Base-by-base conservation (phyloP, 2,888 invertebrate species). In the Polyommatus iphigenia region DNA sequence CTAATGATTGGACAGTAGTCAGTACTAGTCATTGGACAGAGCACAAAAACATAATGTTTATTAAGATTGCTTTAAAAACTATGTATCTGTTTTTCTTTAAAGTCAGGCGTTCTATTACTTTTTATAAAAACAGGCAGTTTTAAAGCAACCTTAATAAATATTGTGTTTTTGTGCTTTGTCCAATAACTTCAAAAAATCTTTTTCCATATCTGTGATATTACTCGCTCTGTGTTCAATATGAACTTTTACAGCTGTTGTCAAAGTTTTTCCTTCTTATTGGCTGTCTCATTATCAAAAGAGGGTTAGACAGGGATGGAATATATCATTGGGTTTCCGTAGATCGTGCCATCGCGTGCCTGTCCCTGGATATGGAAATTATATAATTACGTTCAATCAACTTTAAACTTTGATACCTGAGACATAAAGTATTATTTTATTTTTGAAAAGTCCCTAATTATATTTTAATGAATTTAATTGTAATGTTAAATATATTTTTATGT, bases 161-260 rank as follows among this genome's bases (percentile, higher is more conserved):
- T 29, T 29, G 29, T 29, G 2, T 29, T 29, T 29, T 29, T 50
- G 50, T 8, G 50, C 50, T 50, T 50, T 50, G 50, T 29, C 29
- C 3, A 29, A 29, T n/a, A 24, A 24, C 24, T 24, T 32, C 2
- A 32, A 32, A 32, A 32, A 32, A 32, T 6, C 29, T 67, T 29
- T 4, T 4, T 10, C 0, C 67, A 67, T 79, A 76, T 24, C 46
- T 73, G 73, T 15, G 10, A 10, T 24, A n/a, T 46, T 13, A 2
- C 13, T 2, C 3, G 54, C 50, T 50, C 46, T 50, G 18, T 24
- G 24, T 50, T 75, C 75, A 75, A 75, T 75, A 75, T 54, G 50
- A 50, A 75, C 75, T 75, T 50, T 50, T 83, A 81, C 83, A 82
- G 80, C 82, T 83, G 82, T 82, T 82, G 79, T 82, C 82, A 80